These are phyloP conservation scores for Sterna hirundo DNA, from an alignment of 2,113 vertebrate genomes.

Conservation along the genomic window DNA sequence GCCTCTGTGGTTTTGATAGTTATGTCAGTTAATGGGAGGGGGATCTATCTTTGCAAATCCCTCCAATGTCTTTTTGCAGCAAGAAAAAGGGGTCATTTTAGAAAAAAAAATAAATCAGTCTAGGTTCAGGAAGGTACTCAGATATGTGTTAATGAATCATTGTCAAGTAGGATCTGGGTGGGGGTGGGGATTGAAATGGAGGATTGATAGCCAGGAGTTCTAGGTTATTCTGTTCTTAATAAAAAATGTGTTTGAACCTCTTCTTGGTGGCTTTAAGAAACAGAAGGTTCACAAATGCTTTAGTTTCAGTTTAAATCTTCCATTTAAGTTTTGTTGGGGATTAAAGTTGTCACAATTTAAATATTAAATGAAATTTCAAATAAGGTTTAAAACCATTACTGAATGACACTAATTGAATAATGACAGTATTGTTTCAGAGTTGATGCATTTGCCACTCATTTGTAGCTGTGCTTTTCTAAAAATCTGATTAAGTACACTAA, in stretches of 20 bases:
- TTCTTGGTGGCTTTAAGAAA: not conserved
- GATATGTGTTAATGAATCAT: not conserved
- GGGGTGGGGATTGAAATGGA: not conserved
- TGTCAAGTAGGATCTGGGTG: not conserved
- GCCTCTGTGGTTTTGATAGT: not conserved
- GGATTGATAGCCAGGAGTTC: not conserved
- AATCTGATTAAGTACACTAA: not conserved
- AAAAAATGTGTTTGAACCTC: not conserved
- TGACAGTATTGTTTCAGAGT: not conserved
- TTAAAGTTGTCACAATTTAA: not conserved
- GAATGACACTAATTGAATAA: not conserved
- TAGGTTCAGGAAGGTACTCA: not conserved
- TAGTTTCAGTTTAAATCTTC: not conserved
- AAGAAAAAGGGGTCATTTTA: not conserved
- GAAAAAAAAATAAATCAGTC: not conserved
- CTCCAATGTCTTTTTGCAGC: not conserved
- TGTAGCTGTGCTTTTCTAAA: not conserved
- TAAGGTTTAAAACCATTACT: not conserved
- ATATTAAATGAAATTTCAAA: not conserved
- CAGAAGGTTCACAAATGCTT: not conserved
- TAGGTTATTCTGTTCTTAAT: not conserved
- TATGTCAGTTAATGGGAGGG: not conserved
- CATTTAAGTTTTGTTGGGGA: not conserved
- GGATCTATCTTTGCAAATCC: not conserved
- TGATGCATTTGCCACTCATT: not conserved